These are phyloP conservation scores for Cecropterus lyciades DNA, from an alignment of 1,140 invertebrate genomes.

Conservation along the genomic window DNA sequence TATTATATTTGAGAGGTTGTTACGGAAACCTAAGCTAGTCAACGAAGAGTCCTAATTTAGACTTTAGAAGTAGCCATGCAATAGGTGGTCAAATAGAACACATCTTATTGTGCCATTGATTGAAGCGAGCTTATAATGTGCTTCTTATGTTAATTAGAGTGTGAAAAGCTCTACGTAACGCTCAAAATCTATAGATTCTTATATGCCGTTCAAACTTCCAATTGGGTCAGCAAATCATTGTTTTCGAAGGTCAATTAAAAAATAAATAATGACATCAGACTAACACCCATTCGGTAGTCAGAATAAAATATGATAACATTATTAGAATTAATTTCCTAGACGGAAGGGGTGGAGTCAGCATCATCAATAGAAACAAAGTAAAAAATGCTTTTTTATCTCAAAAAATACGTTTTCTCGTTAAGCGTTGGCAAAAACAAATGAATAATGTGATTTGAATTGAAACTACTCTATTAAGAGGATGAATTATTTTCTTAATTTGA, in stretches of 20 bases:
- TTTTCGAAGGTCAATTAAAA: slow-evolving; percentile 40
- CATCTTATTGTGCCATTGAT: too few species aligned
- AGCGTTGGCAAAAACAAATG: slow-evolving; percentile 33
- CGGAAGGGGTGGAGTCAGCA: slow-evolving; percentile 49
- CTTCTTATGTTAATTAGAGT: too few species aligned
- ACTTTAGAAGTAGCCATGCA: too few species aligned
- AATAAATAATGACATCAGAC: slow-evolving; percentile 63
- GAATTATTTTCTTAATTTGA: slow-evolving; percentile 42
- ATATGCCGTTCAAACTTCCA: background rate
- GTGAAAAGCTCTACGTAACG: too few species aligned
- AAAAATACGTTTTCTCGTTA: slow-evolving; percentile 36
- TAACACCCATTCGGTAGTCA: slow-evolving; percentile 55
- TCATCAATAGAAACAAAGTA: slow-evolving; percentile 55
- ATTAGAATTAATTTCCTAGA: slow-evolving; percentile 51
- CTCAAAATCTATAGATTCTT: background rate
- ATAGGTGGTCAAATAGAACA: too few species aligned
- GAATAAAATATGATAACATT: slow-evolving; percentile 60
- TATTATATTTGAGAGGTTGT: too few species aligned
- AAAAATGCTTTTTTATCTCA: slow-evolving; percentile 35
- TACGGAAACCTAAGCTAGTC: too few species aligned
- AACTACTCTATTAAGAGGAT: slow-evolving; percentile 40
- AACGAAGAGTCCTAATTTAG: too few species aligned
- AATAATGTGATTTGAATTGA: slow-evolving; percentile 35
- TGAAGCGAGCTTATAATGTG: too few species aligned
- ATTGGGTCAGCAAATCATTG: background rate